phyloP scores from a whole-genome alignment of 2,888 invertebrate species.

The Chloromyia formosa region DNA sequence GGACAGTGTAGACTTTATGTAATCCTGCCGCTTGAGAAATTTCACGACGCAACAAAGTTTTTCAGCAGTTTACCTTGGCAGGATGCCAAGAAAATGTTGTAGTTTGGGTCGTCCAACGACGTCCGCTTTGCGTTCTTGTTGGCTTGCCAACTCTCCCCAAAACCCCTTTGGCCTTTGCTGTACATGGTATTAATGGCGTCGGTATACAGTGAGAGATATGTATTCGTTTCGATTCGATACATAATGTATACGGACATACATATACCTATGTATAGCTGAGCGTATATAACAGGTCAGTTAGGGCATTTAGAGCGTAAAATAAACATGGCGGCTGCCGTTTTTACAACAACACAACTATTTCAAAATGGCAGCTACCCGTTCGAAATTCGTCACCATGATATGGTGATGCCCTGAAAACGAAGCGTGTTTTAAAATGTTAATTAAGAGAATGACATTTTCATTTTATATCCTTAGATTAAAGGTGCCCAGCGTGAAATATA shows the following conservation, averaged over 20 bases:
- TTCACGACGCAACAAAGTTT: conserved; percentile 2
- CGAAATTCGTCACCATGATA: conserved; percentile 3
- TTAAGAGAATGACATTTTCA: too few species aligned
- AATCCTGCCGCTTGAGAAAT: not conserved
- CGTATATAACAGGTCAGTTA: not conserved
- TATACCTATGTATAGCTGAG: not conserved
- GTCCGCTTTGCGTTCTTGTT: not conserved
- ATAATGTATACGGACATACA: too few species aligned
- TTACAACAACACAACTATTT: not conserved
- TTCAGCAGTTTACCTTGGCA: conserved; percentile 3
- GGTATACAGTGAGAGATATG: not conserved
- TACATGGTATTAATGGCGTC: not conserved
- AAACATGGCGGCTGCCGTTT: not conserved
- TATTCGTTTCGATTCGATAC: not conserved
- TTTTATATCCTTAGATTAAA: too few species aligned
- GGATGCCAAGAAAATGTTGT: conserved; percentile 18
- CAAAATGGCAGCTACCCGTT: not conserved
- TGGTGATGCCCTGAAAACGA: not conserved
- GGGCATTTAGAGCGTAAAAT: not conserved
- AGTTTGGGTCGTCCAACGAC: not conserved
- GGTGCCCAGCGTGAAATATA: too few species aligned
- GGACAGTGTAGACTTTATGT: not conserved
- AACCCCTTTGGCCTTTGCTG: not conserved
- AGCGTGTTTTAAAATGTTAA: too few species aligned
- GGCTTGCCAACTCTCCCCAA: not conserved